Evolutionary conservation across 1,140 invertebrate genomes (phyloP), one percentile per base, ranked within the genome.

Genomic region (Melipona quadrifasciata): DNA sequence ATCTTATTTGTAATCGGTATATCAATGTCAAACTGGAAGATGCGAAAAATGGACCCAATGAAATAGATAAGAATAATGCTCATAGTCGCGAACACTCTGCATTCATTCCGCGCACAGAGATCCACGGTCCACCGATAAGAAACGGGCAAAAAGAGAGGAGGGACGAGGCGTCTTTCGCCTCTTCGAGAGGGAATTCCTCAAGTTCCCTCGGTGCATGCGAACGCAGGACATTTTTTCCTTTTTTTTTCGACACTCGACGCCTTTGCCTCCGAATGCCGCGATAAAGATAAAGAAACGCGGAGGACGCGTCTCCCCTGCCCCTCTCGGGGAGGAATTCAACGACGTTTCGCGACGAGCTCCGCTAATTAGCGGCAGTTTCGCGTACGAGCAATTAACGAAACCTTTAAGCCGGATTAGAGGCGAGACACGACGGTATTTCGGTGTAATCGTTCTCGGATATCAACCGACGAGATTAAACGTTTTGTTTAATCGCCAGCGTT

Each of bases 301-400:
- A 74, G 39, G 39, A 47, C 39, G 39, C n/a, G 39, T 34, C 27
- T 74, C n/a, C 27, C 70, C 27, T 39, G 4, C 39, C 39, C 39
- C 8, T 47, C 39, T 8, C 39, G 24, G 6, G 17, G 27, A 39
- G 51, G 27, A 53, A 75, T 70, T 76, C 27, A 57, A 31, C 72
- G 27, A 14, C 17, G 24, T 83, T 79, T 73, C 72, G 34, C 31
- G 34, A 31, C 47, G 24, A 64, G 80, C 74, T 86, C 81, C 8
- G 82, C 78, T 88, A 88, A 88, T 88, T 88, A 88, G 64, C 78
- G n/a, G 12, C 57, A 67, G 77, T 87, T 88, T 78, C 61, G 82
- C 76, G 72, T 58, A 85, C 58, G 76, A 51, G 67, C 70, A 78
- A 88, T 88, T 88, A 88, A 81, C 82, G 57, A 53, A 68, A 53